These are phyloP conservation scores for Dynastes hyllus DNA, from an alignment of 2,888 invertebrate species.

Conservation along the genomic window DNA sequence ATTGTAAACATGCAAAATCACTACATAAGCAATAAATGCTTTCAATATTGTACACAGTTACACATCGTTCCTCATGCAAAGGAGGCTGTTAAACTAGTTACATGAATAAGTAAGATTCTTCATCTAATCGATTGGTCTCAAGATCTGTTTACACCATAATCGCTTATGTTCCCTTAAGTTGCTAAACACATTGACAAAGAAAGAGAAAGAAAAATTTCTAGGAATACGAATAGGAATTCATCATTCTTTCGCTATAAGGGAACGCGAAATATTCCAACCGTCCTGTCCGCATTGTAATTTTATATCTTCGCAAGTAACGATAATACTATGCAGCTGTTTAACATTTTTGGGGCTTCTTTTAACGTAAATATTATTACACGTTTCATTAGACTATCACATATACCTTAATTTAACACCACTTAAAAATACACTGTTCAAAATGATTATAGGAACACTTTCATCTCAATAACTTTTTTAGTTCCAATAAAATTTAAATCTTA, in stretches of 20 bases:
- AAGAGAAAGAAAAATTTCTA: not conserved
- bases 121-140: not conserved
- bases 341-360: conserved; percentile 51
- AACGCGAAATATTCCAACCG: conserved; percentile 24
- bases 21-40: not conserved
- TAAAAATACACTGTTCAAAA: not conserved
- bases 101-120: not conserved
- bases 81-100: not conserved
- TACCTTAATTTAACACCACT: conserved; percentile 7
- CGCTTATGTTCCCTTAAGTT: not conserved
- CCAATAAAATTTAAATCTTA: too few relatives aligned
- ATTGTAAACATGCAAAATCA: not conserved
- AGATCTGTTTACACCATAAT: not conserved
- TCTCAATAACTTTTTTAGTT: too few relatives aligned
- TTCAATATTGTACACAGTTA: not conserved
- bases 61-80: not conserved
- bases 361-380: conserved; percentile 49
- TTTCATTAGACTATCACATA: conserved; percentile 42
- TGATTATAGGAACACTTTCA: too few relatives aligned
- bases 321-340: conserved; percentile 48
- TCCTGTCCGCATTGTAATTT: conserved; percentile 27
- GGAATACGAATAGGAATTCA: not conserved
- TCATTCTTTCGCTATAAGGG: conserved; percentile 20
- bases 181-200: not conserved
- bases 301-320: conserved; percentile 35